A percentile compares a stretch with the other conserved stretches of the same genome.
Conservation (phyloP, 2,888 invertebrate genomes). For the Rhagonycha lutea region DNA sequence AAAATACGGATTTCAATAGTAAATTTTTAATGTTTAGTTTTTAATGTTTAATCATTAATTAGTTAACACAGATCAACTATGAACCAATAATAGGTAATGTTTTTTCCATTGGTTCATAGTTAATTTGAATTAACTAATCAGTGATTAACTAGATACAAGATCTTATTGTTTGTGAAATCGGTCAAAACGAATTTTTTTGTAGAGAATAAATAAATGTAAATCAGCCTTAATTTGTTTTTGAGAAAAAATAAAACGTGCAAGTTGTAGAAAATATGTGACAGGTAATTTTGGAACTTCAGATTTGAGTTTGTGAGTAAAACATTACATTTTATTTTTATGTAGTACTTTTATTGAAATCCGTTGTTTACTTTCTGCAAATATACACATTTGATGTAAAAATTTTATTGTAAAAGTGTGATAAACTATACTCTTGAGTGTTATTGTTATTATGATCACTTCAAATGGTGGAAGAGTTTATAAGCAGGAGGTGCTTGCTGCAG, state of each 20-base stretch:
- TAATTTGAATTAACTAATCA: too few species aligned
- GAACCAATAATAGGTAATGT: too few species aligned
- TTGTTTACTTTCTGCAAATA: neutral
- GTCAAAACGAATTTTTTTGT: too few species aligned
- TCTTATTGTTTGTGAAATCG: too few species aligned
- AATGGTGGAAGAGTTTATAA: neutral
- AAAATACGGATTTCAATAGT: too few species aligned
- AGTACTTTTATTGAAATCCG: neutral
- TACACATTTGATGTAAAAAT: neutral
- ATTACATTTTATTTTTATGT: neutral
- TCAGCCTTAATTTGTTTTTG: neutral
- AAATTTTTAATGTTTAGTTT: too few species aligned
- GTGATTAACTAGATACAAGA: too few species aligned
- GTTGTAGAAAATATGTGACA: neutral
- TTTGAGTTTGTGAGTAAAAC: neutral
- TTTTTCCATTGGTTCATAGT: too few species aligned
- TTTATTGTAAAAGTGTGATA: neutral
- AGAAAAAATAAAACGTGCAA: neutral
- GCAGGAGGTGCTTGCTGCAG: neutral
- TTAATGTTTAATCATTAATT: too few species aligned
- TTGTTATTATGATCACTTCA: neutral
- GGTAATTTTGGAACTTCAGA: neutral
- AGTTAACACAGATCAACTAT: too few species aligned
- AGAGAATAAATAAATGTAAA: neutral
- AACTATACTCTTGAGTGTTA: neutral